Evolutionary conservation across 2,797 vertebrate species (phyloP).

Genomic region (Gorsachius magnificus): DNA sequence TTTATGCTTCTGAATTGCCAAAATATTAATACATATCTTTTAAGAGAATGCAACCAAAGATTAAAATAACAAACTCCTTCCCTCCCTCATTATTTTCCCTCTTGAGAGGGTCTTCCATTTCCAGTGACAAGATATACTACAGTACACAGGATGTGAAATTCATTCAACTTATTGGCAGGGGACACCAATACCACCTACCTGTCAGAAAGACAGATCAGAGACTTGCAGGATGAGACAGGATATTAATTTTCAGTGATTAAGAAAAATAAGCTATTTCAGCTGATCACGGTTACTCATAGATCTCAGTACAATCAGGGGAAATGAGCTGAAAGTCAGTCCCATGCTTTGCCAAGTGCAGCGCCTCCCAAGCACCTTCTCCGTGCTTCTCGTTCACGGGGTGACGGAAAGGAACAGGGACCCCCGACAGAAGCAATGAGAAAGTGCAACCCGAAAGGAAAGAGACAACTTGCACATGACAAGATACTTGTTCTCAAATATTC

Average conservation of each 20-base stretch:
- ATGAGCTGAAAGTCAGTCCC: neutral
- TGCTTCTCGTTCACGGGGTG: neutral
- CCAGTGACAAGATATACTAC: neutral
- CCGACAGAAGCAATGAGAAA: neutral
- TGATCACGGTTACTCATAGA: neutral
- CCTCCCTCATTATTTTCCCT: neutral
- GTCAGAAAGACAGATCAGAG: constrained; percentile 35
- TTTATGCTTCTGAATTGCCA: neutral
- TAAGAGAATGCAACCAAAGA: constrained; percentile 4
- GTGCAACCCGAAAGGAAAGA: neutral
- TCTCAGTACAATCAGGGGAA: neutral
- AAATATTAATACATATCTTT: neutral
- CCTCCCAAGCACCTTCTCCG: neutral
- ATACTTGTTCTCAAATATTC: neutral
- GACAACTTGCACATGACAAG: neutral
- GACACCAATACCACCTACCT: neutral
- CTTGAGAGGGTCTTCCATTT: neutral
- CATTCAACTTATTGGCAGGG: neutral
- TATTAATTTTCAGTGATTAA: constrained; percentile 21
- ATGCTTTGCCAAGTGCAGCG: fast-evolving
- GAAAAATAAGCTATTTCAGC: constrained; percentile 19
- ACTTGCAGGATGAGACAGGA: neutral
- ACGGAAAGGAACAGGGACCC: neutral
- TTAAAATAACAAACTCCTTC: constrained; percentile 7
- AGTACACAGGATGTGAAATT: neutral